Percentiles rank a stretch among this genome's conserved stretches.
These are phyloP conservation scores for Pristis pectinata DNA, from an alignment of 2,797 vertebrate species.

Conservation along the genomic window DNA sequence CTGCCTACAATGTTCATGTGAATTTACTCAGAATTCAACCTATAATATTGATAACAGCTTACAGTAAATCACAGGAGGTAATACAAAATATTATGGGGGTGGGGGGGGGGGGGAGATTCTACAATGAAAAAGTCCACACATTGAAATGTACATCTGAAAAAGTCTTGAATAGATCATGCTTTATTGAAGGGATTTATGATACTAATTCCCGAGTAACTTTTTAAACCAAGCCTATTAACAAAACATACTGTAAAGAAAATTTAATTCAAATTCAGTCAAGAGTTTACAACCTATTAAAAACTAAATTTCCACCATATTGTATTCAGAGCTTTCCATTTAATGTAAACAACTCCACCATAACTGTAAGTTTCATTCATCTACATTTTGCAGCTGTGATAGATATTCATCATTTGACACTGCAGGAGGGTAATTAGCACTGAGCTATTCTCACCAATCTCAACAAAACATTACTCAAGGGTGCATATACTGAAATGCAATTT, in stretches of 20 bases:
- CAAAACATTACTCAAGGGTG: background rate
- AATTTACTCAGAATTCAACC: background rate
- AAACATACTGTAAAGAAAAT: background rate
- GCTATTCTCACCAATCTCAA: background rate
- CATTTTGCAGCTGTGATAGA: background rate
- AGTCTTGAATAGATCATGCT: background rate
- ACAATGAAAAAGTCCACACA: background rate
- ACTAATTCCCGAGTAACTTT: background rate
- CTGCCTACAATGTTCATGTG: no score
- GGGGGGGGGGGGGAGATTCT: background rate
- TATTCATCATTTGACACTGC: conserved; percentile 8
- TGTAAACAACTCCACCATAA: background rate
- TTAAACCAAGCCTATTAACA: background rate
- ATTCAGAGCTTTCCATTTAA: background rate
- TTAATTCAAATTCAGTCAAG: background rate
- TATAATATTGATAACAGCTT: background rate
- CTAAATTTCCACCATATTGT: background rate
- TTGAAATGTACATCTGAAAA: background rate
- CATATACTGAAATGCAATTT: background rate
- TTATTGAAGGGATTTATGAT: background rate
- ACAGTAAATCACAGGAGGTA: background rate
- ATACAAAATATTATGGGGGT: background rate
- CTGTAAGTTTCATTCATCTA: background rate
- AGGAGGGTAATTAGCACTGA: background rate
- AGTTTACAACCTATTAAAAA: background rate